Evolutionary conservation across 1,140 invertebrate species (phyloP), one percentile per base, ranked within the genome.

Genomic region (Pachypeltis micranthus): DNA sequence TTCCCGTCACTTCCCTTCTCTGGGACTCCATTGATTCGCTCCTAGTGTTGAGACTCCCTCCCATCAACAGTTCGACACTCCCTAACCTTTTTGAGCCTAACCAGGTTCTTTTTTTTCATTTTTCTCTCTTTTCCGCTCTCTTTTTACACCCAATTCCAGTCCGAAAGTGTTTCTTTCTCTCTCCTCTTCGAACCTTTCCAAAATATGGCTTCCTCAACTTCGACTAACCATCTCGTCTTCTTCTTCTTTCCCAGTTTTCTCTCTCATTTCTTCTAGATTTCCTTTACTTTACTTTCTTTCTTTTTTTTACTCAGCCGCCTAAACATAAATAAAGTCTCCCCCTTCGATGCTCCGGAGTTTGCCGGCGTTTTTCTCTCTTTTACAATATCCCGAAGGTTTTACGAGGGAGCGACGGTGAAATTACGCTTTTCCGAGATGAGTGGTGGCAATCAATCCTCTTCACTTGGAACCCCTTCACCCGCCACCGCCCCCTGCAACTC

Each of bases 141-240:
- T 51, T 51, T 51, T 51, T 51, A 51, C 47, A 51, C 47, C 47
- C 47, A 51, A 51, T 51, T 51, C 47, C 7, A 21, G 23, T 7
- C 7, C 7, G 19, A 51, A 51, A 51, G 23, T 21, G 12, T 21
- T 51, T 4, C 47, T 10, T 21, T 51, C 47, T 39, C 47, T 51
- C 47, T 51, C 47, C 12, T 51, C 47, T 21, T 4, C 47, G 19
- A 7, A 39, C 7, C 31, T 10, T 16, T 16, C 31, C 47, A 21
- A 51, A 51, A 51, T 51, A 51, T 51, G 47, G 47, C 47, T 51
- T 51, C 23, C 47, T 51, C 47, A 51, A 51, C 47, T 51, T 51
- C 47, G 4, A 16, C 47, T 21, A 51, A 51, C 47, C 47, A 51
- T 51, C 47, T 51, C 47, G 19, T 10, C 31, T 39, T 39, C 31